A percentile compares a stretch with the other conserved stretches of the same genome.
These are phyloP conservation scores for Chromobotia macracanthus DNA, from an alignment of 2,797 vertebrate genomes.

Conservation along the genomic window DNA sequence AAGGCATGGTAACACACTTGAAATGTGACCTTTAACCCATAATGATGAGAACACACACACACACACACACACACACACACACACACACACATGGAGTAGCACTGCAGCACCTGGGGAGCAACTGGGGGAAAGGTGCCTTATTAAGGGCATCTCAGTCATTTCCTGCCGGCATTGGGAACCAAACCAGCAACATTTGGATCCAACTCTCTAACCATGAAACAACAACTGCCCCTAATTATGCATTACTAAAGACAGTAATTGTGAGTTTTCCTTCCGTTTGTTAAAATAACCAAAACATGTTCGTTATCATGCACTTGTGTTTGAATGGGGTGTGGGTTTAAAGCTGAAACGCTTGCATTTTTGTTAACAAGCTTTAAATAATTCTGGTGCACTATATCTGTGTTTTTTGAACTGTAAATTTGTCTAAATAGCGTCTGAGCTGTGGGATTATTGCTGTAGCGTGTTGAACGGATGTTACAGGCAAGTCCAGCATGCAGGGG, in stretches of 20 bases:
- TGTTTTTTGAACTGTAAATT: neutral
- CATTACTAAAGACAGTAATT: neutral
- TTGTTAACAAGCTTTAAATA: too few species aligned
- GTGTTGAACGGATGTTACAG: neutral
- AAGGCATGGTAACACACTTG: too few species aligned
- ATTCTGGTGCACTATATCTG: too few species aligned
- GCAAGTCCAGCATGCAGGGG: neutral
- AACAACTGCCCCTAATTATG: neutral
- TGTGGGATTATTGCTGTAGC: neutral
- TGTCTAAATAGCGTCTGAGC: neutral
- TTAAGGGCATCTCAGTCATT: too few species aligned
- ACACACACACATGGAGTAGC: too few species aligned
- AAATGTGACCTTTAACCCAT: too few species aligned
- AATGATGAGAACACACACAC: too few species aligned
- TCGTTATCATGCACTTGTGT: neutral
- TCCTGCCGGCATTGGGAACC: too few species aligned
- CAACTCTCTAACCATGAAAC: neutral
- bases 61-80: too few species aligned
- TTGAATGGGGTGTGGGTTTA: neutral
- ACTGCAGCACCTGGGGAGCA: too few species aligned
- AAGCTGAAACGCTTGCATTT: too few species aligned
- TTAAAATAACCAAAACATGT: neutral
- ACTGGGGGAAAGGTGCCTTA: too few species aligned
- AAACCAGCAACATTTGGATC: neutral
- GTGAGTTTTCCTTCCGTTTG: neutral